A percentile compares a stretch with the other conserved stretches of the same genome.
These are phyloP conservation scores for Tetragonula carbonaria DNA, from an alignment of 2,888 invertebrate species.

Conservation along the genomic window DNA sequence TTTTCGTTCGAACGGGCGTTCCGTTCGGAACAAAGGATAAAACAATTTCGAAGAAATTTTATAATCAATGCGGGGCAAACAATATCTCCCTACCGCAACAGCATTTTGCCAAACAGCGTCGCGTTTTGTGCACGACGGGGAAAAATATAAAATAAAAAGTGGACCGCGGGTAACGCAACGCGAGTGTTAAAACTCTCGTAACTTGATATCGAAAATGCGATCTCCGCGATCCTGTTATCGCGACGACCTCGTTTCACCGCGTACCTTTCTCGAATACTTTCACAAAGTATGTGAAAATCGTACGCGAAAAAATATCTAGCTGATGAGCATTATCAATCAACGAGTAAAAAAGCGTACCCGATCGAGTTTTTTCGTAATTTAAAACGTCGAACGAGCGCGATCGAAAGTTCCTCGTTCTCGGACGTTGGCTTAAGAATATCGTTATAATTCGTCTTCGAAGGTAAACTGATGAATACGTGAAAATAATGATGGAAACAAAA, in stretches of 20 bases:
- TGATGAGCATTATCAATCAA: neutral
- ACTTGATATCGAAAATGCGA: slow-evolving; percentile 3
- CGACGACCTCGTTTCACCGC: slow-evolving; percentile 9
- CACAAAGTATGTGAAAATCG: slow-evolving; percentile 18
- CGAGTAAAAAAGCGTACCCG: no score
- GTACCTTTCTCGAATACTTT: slow-evolving; percentile 19
- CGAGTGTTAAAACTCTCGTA: neutral
- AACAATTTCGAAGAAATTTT: slow-evolving; percentile 44
- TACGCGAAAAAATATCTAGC: neutral
- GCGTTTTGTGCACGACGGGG: neutral
- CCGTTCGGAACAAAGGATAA: slow-evolving; percentile 45
- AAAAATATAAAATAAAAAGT: neutral
- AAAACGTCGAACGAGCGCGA: neutral
- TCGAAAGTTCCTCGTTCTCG: neutral
- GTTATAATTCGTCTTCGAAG: neutral
- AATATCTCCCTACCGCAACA: slow-evolving; percentile 36
- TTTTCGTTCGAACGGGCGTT: slow-evolving; percentile 44
- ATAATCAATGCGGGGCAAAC: slow-evolving; percentile 40
- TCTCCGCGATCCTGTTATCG: neutral
- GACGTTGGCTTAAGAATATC: neutral
- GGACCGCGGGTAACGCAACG: slow-evolving; percentile 5
- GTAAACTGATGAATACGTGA: neutral
- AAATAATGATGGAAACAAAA: no score
- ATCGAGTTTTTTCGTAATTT: neutral
- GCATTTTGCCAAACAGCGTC: slow-evolving; percentile 33